Evolutionary conservation across 2,113 vertebrate species (phyloP), one percentile per base, ranked within the genome.

Genomic region (Anthoscopus minutus): DNA sequence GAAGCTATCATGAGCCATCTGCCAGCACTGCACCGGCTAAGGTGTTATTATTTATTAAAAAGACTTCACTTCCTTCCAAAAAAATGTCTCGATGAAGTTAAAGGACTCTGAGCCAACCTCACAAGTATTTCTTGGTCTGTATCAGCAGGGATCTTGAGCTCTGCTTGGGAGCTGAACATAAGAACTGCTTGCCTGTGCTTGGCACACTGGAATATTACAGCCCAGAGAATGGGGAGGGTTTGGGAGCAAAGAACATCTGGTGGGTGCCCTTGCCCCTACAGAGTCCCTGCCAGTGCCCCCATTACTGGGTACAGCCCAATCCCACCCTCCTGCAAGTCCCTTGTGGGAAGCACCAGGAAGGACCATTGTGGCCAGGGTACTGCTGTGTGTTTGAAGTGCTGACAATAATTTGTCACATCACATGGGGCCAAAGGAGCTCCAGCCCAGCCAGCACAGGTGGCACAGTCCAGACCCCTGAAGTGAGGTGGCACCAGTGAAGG

Each of bases 31-130:
- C 0, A 2, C 67, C 1, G 0, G 45, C 58, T 70, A 38, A 88
- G 67, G 79, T 83, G 86, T 27, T 76, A 48, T 50, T 73, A 65
- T 88, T 77, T 92, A 51, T 88, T 84, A 19, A 90, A 78, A 88
- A 60, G 54, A 6, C 51, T 66, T 77, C 13, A 4, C 20, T 88
- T 33, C 72, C 17, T 66, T 74, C 77, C 40, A 81, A 35, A 81
- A 56, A 54, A 31, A 15, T 8, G 5, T 47, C 57, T 66, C 9
- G 28, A 6, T 62, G 31, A 83, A 74, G 38, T 28, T 58, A 27
- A 89, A 87, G 51, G 74, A 48, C 45, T 61, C 66, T 18, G 66
- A 66, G 72, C 37, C 58, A 71, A 28, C 33, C 47, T 50, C 61
- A 69, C 28, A 11, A 2, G 23, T 6, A 20, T 66, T 71, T 74